phyloP scores from a whole-genome alignment of 2,113 vertebrate genomes.

The Trichomycterus rosablanca region DNA sequence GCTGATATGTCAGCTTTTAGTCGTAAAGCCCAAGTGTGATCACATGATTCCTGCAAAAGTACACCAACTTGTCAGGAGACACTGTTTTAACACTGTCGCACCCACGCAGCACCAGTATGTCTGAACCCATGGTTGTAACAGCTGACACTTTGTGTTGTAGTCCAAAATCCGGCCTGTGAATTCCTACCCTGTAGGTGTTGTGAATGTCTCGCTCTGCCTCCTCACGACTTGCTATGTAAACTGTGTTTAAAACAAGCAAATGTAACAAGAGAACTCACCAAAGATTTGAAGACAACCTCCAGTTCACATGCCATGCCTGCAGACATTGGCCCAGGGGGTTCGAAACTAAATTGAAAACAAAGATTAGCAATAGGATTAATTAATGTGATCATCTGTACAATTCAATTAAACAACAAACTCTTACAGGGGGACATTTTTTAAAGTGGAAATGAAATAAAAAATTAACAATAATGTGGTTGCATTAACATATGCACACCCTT shows the following conservation, averaged over 20 bases:
- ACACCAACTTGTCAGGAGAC: not conserved
- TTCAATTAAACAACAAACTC: no score
- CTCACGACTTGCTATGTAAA: not conserved
- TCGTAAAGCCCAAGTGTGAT: not conserved
- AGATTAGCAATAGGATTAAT: not conserved
- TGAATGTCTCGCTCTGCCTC: not conserved
- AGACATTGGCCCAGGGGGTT: constrained; percentile 76
- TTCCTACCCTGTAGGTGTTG: no score
- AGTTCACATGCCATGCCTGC: constrained; percentile 85
- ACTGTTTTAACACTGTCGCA: not conserved
- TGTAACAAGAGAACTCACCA: no score
- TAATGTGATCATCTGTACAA: not conserved
- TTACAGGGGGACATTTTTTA: no score
- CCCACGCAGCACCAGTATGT: no score
- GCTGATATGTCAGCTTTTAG: not conserved
- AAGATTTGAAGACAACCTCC: constrained; percentile 77
- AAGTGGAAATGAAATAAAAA: no score
- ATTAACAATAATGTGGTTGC: no score
- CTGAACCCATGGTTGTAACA: no score
- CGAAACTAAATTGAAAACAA: constrained; percentile 68
- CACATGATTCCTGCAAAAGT: not conserved
- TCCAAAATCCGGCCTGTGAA: no score
- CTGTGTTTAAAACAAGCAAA: not conserved
- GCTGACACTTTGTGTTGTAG: no score
- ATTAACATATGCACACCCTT: no score